phyloP scores from a whole-genome alignment of 2,888 invertebrate genomes.

The Tolmerus cingulatus region DNA sequence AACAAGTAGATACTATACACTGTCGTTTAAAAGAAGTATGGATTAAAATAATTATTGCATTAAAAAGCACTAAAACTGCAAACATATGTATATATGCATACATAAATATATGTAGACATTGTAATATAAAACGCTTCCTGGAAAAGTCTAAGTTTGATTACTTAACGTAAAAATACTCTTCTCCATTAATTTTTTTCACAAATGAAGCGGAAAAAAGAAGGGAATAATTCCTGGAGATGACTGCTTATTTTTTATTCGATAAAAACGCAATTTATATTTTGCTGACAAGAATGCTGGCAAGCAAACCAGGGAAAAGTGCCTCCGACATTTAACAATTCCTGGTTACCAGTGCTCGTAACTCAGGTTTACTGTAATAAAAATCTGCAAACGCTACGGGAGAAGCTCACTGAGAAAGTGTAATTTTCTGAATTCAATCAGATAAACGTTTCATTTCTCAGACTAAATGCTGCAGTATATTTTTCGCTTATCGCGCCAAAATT shows the following conservation, averaged over 20 bases:
- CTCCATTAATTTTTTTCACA: background rate
- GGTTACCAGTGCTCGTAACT: background rate
- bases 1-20: too few relatives aligned
- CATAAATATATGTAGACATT: too few relatives aligned
- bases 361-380: conserved; percentile 34
- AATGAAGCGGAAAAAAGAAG: background rate
- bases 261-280: conserved; percentile 37
- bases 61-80: background rate
- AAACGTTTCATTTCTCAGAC: conserved; percentile 25
- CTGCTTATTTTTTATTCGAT: conserved; percentile 16
- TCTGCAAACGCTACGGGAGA: background rate
- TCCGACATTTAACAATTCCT: background rate
- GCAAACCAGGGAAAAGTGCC: background rate
- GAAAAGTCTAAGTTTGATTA: background rate
- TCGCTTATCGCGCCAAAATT: background rate
- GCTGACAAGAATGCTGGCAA: conserved; percentile 1
- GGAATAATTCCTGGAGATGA: background rate
- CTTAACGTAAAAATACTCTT: background rate
- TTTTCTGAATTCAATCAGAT: conserved; percentile 29
- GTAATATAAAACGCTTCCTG: background rate
- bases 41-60: background rate
- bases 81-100: background rate
- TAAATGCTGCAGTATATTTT: conserved; percentile 4
- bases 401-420: background rate
- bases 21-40: too few relatives aligned